phyloP scores from a whole-genome alignment of 2,797 vertebrate genomes.

The Phrynocephalus vlangalii region DNA sequence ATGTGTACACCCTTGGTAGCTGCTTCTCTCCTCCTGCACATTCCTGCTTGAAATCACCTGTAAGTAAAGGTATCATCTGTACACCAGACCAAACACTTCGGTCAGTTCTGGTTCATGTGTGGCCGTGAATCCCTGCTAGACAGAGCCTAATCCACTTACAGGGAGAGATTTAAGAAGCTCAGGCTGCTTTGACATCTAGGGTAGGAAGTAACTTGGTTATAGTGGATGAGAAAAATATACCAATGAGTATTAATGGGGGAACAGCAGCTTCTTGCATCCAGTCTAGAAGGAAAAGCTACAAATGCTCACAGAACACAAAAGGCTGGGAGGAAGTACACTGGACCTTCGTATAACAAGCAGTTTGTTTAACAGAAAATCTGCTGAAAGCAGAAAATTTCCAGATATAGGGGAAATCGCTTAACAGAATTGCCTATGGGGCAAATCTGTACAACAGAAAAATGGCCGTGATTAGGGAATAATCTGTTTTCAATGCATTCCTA shows the following conservation, averaged over 20 bases:
- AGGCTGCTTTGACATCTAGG: neutral
- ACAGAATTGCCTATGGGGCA: too few species aligned
- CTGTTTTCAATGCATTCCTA: too few species aligned
- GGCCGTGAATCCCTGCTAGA: neutral
- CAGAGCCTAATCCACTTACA: conserved; percentile 6
- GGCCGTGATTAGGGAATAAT: too few species aligned
- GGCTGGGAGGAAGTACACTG: neutral
- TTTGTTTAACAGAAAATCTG: neutral
- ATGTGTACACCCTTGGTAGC: neutral
- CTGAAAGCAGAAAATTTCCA: too few species aligned
- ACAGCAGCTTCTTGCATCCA: neutral
- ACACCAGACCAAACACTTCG: conserved; percentile 4
- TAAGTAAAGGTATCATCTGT: neutral
- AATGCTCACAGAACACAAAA: neutral
- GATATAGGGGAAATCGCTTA: too few species aligned
- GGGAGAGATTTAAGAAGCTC: neutral
- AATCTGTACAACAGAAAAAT: too few species aligned
- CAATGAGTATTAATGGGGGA: neutral
- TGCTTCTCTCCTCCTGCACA: neutral
- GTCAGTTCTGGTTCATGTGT: neutral
- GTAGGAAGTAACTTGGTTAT: conserved; percentile 23
- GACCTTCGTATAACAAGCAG: neutral
- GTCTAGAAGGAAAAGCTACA: neutral
- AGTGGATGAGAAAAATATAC: neutral
- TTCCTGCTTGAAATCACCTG: neutral